phyloP scores from a whole-genome alignment of 1,140 invertebrate species.

The Ericerus pela region DNA sequence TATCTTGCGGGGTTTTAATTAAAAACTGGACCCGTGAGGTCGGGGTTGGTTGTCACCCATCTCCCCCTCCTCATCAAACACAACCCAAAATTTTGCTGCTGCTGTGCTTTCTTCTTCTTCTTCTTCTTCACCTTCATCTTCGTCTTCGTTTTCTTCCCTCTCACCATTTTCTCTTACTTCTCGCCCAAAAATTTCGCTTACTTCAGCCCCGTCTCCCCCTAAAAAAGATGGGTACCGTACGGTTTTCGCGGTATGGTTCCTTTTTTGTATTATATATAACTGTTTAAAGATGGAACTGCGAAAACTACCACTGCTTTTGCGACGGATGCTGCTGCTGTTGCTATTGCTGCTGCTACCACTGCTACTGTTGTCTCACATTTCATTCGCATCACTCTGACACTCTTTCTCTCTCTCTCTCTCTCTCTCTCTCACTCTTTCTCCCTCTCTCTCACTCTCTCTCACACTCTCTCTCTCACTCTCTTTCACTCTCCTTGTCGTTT shows the following conservation, averaged over 20 bases:
- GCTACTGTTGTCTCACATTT: neutral
- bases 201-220: neutral
- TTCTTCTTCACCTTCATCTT: neutral
- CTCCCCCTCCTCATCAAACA: too few species aligned
- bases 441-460: too few species aligned
- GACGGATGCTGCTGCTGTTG: neutral
- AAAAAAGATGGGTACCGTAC: too few species aligned
- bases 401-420: too few species aligned
- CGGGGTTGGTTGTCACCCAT: constrained; percentile 5
- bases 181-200: neutral
- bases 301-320: too few species aligned
- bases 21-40: constrained; percentile 10
- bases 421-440: too few species aligned
- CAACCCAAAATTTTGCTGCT: too few species aligned
- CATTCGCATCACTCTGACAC: neutral
- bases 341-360: neutral
- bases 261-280: too few species aligned
- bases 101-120: neutral
- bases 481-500: too few species aligned
- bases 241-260: too few species aligned
- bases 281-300: too few species aligned
- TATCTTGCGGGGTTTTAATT: constrained; percentile 12
- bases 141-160: neutral
- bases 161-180: neutral
- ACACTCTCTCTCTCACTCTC: too few species aligned